These are phyloP conservation scores for Phoebastria nigripes DNA, from an alignment of 2,797 vertebrate species.

Conservation along the genomic window DNA sequence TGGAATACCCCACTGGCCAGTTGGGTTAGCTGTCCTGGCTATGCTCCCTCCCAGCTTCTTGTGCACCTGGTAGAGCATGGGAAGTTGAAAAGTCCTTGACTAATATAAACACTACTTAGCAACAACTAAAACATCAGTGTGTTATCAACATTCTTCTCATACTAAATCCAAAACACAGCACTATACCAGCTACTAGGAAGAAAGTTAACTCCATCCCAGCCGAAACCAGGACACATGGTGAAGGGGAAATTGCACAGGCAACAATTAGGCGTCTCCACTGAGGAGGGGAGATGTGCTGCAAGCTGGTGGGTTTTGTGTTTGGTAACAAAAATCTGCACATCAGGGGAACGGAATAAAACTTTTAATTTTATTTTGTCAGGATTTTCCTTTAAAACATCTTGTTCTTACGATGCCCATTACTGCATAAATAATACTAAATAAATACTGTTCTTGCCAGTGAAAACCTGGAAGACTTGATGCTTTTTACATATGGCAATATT, in stretches of 20 bases:
- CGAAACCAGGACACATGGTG: no score
- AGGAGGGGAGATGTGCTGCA: not conserved
- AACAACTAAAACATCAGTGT: no score
- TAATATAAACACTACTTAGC: no score
- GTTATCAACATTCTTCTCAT: no score
- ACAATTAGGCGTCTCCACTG: not conserved
- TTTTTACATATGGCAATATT: not conserved
- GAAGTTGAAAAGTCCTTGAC: no score
- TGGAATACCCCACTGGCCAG: no score
- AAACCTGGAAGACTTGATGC: not conserved
- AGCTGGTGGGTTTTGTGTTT: not conserved
- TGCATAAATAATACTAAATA: not conserved
- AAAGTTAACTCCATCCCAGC: no score
- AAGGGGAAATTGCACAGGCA: not conserved
- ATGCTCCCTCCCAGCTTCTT: no score
- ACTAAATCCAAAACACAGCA: no score
- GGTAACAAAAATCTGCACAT: not conserved
- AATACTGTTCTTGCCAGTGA: not conserved
- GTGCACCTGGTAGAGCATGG: no score
- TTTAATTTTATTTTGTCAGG: not conserved
- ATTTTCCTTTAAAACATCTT: not conserved
- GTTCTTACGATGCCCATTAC: not conserved
- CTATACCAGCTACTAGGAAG: no score
- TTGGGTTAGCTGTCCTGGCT: no score
- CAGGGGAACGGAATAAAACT: not conserved